Base-by-base conservation (phyloP, 2,113 vertebrate genomes). In the Pygoscelis adeliae region DNA sequence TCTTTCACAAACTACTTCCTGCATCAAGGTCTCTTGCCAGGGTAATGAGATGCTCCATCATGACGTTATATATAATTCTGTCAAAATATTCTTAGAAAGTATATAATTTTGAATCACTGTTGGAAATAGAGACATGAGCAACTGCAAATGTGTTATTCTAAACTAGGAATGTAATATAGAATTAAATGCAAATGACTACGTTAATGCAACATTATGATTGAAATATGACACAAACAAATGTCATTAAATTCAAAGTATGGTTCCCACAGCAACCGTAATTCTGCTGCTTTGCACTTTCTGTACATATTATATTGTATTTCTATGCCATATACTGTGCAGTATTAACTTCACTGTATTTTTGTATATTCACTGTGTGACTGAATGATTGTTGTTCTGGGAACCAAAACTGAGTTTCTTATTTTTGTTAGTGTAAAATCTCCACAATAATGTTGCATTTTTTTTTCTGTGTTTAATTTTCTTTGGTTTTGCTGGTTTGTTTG, bases 161-260 rank as follows among this genome's bases (percentile, higher is more conserved):
- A 95, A 97, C 77, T 92, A 89, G 72, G 80, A 95, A 94, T n/a
- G 62, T 90, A 96, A 70, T 96, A 94, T 83, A 80, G 87, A 96
- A 97, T 97, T 97, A 97, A 96, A 97, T 95, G 96, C 93, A 97
- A 97, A 97, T 96, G 74, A 91, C 89, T 95, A 80, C 5, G 0
- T 97, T 96, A 96, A 96, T 93, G 87, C 20, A 93, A 83, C 70
- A 91, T 87, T 96, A 85, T 96, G 96, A 91, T 79, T 94, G 96
- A 97, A 95, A 88, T 91, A 91, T 90, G 93, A 97, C 91, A 96
- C 71, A 96, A 97, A 97, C 95, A 96, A 96, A 97, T 96, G 81
- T 82, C 89, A 91, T 89, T 95, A 92, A 93, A 96, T 94, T 96
- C 74, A 65, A 94, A 90, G 46, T 94, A 95, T 91, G 74, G 49